Conservation (phyloP, 2,888 invertebrate species). For the Tillus elongatus region DNA sequence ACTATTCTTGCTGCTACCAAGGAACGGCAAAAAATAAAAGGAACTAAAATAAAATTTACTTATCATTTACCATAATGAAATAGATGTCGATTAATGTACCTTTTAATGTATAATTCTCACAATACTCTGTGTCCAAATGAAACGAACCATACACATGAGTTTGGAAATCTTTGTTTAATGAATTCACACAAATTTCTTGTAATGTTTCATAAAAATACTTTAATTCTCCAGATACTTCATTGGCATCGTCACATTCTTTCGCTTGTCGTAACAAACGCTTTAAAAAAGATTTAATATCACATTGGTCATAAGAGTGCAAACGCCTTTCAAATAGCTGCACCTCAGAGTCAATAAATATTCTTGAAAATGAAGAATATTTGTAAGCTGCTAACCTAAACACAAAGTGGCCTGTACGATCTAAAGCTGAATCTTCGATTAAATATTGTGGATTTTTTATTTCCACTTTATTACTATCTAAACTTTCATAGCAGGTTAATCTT, state of each 20-base stretch:
- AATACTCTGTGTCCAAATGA: neutral
- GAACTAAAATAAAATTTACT: slow-evolving; percentile 3
- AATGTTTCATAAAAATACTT: neutral
- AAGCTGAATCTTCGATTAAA: slow-evolving; percentile 49
- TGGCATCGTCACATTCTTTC: slow-evolving; percentile 11
- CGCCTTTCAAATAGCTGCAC: slow-evolving; percentile 11
- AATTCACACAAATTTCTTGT: slow-evolving; percentile 30
- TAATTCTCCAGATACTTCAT: neutral
- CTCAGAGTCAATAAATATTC: slow-evolving; percentile 40
- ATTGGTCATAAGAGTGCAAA: slow-evolving; percentile 6
- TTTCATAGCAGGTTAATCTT: slow-evolving; percentile 45
- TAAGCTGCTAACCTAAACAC: slow-evolving; percentile 43
- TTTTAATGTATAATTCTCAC: neutral
- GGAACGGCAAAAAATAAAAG: slow-evolving; percentile 10
- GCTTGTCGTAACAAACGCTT: slow-evolving; percentile 10
- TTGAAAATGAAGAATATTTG: slow-evolving; percentile 34
- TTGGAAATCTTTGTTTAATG: slow-evolving; percentile 7
- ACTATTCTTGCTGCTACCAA: slow-evolving; percentile 8
- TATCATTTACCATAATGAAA: too few relatives aligned
- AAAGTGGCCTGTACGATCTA: slow-evolving; percentile 53
- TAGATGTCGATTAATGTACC: neutral
- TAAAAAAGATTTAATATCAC: slow-evolving; percentile 10
- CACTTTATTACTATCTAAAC: slow-evolving; percentile 37
- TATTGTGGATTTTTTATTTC: slow-evolving; percentile 44
- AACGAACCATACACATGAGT: slow-evolving; percentile 8